Base-by-base conservation (phyloP, 2,888 invertebrate species). In the Nomada goodeniana region DNA sequence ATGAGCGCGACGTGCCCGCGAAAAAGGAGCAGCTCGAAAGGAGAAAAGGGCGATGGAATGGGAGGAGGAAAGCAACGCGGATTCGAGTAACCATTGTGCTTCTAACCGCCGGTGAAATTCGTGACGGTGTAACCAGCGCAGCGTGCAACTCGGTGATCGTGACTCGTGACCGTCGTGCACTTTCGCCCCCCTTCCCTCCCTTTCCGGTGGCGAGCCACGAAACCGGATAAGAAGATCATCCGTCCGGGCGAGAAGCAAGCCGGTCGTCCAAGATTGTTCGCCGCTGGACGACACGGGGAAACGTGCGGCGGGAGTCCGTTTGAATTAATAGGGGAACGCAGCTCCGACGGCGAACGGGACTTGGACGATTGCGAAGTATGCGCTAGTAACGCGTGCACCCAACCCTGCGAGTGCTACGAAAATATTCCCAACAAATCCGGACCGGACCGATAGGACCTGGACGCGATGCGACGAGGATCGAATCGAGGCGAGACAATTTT, bases 81-180 rank as follows among this genome's bases (percentile, higher is more conserved):
- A 59, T 3, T 80, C 61, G 69, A 77, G 59, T 67, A 70, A 65
- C 67, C 82, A 80, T 88, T 84, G 78, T 84, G 80, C 84, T 70
- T 76, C 55, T 86, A 86, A 88, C 82, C 88, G 84, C 86, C 77
- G 83, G 84, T 86, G 82, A 86, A 88, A 86, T 82, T 87, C 80
- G 83, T 86, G 84, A 89, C 79, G 71, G 50, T 82, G 82, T 83
- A 84, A 82, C 80, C 83, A 83, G 76, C 85, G 61, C 86, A 81
- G 71, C 88, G 85, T 90, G 88, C 83, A 76, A 70, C 82, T 83
- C 86, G 52, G 85, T 86, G 78, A 85, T 88, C 89, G 86, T 89
- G 89, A 89, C 85, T 90, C 85, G 86, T 86, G 90, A 78, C 85
- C 78, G 70, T 85, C 87, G 86, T 86, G 87, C 86, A 84, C 84